Base-by-base conservation (phyloP, 2,797 vertebrate genomes). In the Squalus acanthias region DNA sequence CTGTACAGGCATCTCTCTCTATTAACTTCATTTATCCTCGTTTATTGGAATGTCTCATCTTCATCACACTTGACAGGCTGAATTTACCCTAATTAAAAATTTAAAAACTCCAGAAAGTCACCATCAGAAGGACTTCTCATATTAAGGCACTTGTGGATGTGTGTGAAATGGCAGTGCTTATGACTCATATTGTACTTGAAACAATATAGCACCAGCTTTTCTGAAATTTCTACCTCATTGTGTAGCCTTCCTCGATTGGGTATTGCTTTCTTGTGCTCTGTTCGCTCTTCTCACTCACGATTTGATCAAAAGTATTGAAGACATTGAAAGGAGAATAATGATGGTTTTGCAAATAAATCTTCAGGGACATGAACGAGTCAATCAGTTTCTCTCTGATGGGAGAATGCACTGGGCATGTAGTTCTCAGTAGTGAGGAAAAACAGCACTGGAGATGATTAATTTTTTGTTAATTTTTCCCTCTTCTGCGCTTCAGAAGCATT, bases 271-370 rank as follows among this genome's bases (percentile, higher is more conserved):
- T 17, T 95, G 69, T 57, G 13, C 46, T 57, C 69, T 0, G 46
- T n/a, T 76, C 26, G 33, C 94, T 57, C 15, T 72, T 57, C 24
- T 15, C 1, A 20, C 53, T 50, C 93, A 33, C 69, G 29, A 53
- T 72, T 29, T 74, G 24, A 57, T 72, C 69, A 50, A 74, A 26
- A 74, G 50, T 95, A 17, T 57, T 76, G 70, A 76, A 95, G n/a
- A n/a, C n/a, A 29, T 57, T 95, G 94, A 74, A 95, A 39, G 65
- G 22, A 67, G 94, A 95, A 72, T n/a, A 95, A 57, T 46, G 46
- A 95, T 39, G 46, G 26, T 57, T 74, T 95, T 50, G 50, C 26
- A 57, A 92, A 57, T 57, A 95, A 95, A 20, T 74, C 93, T 72
- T 95, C 6, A 33, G 94, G 50, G 46, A 74, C 5, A 17, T 33